Evolutionary conservation across 2,797 vertebrate species (phyloP).

Genomic region (Chrosomus eos): DNA sequence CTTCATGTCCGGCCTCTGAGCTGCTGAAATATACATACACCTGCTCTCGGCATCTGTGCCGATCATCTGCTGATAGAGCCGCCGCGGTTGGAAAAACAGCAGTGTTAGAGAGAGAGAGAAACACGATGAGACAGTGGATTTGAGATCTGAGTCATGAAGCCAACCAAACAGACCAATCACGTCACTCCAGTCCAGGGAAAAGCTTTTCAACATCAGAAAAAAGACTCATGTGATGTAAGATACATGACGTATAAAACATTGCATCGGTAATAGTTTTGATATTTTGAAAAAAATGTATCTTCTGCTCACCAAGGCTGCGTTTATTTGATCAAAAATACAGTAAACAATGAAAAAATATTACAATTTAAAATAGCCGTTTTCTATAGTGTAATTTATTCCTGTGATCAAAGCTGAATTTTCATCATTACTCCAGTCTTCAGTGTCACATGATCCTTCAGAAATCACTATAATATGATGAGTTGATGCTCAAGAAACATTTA

Average conservation of each 20-base stretch:
- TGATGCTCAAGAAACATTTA: too few relatives aligned
- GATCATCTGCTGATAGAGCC: slow-evolving; percentile 28
- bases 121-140: not conserved
- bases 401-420: too few relatives aligned
- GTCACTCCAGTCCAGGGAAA: not conserved
- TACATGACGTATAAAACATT: not conserved
- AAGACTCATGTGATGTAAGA: too few relatives aligned
- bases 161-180: not conserved
- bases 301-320: too few relatives aligned
- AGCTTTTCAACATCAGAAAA: not conserved
- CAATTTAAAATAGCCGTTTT: not conserved
- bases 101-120: not conserved
- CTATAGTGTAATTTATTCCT: too few relatives aligned
- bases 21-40: slow-evolving; percentile 58
- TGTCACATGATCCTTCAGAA: too few relatives aligned
- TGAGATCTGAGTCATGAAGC: not conserved
- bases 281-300: not conserved
- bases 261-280: too few relatives aligned
- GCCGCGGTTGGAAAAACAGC: not conserved
- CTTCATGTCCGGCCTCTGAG: slow-evolving; percentile 44
- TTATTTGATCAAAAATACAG: too few relatives aligned
- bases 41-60: slow-evolving; percentile 51
- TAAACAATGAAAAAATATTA: not conserved
- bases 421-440: too few relatives aligned
- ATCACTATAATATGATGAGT: too few relatives aligned